Percentiles rank a stretch among this genome's conserved stretches.
Conservation (phyloP, 1,140 invertebrate species). For the Trachymyrmex cornetzi region DNA sequence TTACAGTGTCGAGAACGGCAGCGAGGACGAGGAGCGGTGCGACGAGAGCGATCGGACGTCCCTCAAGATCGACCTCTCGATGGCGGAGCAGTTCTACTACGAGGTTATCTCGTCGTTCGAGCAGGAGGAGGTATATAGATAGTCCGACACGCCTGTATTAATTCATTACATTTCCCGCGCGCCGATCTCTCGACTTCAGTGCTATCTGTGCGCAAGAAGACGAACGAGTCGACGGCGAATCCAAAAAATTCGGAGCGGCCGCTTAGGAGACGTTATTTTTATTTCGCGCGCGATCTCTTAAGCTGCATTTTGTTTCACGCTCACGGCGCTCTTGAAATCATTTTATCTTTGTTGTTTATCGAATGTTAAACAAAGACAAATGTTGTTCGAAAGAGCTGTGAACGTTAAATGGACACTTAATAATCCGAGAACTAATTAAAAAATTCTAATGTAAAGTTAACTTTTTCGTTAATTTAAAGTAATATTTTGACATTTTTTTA, state of each 20-base stretch:
- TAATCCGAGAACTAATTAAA: background rate
- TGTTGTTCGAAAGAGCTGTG: too few species aligned
- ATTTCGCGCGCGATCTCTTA: background rate
- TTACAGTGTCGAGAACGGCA: constrained; percentile 77
- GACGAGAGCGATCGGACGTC: constrained; percentile 78
- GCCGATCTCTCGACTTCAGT: constrained; percentile 50
- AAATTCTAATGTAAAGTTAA: background rate
- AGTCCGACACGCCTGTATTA: constrained; percentile 71
- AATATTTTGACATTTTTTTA: constrained; percentile 3
- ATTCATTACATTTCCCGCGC: constrained; percentile 65
- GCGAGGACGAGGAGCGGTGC: constrained; percentile 72
- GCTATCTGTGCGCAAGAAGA: background rate
- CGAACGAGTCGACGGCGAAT: background rate
- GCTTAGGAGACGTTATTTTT: background rate
- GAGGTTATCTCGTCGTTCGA: constrained; percentile 85
- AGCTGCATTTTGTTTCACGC: too few species aligned
- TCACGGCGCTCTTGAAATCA: too few species aligned
- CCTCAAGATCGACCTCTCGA: constrained; percentile 84
- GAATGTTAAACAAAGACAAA: too few species aligned
- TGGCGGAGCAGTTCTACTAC: constrained; percentile 85
- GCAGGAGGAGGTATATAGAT: constrained; percentile 81
- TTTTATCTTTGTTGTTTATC: too few species aligned
- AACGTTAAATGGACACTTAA: too few species aligned
- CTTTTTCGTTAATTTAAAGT: background rate
- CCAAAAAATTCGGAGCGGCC: background rate